Conservation (phyloP, 2,113 vertebrate genomes). For the Apaloderma vittatum region DNA sequence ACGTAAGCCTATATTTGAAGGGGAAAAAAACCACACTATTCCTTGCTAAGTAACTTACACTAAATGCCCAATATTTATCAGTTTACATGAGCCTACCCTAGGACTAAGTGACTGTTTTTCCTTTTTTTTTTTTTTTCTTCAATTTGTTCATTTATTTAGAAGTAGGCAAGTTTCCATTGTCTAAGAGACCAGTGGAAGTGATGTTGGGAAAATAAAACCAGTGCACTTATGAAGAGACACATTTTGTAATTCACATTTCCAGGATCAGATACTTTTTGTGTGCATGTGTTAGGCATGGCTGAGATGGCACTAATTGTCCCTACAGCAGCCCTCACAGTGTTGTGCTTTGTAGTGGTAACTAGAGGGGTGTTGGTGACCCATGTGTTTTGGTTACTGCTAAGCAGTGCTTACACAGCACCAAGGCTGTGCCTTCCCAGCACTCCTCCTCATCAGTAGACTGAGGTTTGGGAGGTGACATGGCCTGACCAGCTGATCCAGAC, state of each 20-base stretch:
- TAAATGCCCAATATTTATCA: background rate
- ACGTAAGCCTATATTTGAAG: background rate
- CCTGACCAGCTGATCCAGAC: background rate
- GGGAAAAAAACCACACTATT: background rate
- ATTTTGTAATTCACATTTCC: background rate
- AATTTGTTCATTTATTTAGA: background rate
- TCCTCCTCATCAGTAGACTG: background rate
- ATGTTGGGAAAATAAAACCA: background rate
- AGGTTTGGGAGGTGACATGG: background rate
- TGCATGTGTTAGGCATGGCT: background rate
- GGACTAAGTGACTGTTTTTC: background rate
- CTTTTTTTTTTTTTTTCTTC: too few relatives aligned
- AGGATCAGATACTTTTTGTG: background rate
- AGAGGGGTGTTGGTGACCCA: background rate
- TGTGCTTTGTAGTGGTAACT: background rate
- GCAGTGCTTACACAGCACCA: background rate
- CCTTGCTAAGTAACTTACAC: background rate
- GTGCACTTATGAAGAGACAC: background rate
- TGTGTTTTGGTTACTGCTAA: background rate
- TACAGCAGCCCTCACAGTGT: accelerated
- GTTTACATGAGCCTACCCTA: background rate
- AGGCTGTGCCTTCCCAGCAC: too few relatives aligned
- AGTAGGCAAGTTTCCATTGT: background rate
- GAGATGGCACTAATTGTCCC: background rate
- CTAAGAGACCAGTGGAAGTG: background rate